Base-by-base conservation (phyloP, 2,888 invertebrate genomes). In the Drosophila borborema region DNA sequence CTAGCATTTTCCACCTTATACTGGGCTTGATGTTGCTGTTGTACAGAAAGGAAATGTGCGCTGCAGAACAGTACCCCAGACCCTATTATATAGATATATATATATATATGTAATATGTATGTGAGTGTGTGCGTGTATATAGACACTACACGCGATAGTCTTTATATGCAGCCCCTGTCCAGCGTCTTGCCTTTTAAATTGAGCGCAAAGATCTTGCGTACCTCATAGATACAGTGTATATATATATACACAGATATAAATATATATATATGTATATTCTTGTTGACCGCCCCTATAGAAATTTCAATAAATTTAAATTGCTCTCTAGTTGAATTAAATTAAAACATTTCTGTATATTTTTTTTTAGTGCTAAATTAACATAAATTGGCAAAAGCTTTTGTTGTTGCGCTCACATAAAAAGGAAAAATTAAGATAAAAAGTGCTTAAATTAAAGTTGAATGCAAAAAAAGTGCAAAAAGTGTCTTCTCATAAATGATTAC, bases 271-370 rank as follows among this genome's bases (percentile, higher is more conserved):
- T 54, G 58, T 28, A 38, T 55, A 46, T 62, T 71, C 60, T 69
- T 51, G 72, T 56, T 72, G 34, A 49, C 45, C 64, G 46, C 64
- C 74, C 78, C 71, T 51, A 81, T 86, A 80, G 80, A 81, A 72
- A 85, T 82, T 86, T 89, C 85, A 86, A 86, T 86, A 86, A 89
- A 82, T 87, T 89, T 86, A 89, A 86, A 86, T 86, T 86, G 86
- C 80, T 82, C 87, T 82, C 85, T 80, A 86, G 80, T 89, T 86
- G 64, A 85, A 89, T 89, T 89, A 80, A 89, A 87, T 87, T 68
- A 89, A 84, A 88, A 83, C 65, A 84, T 81, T 75, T 75, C 23
- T 28, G 65, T 80, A 51, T 86, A 89, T 86, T 84, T 20, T 20
- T 20, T 20, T 89, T 89, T 89, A 89, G 85, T 82, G 78, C 59